A percentile compares a stretch with the other conserved stretches of the same genome.
phyloP scores from a whole-genome alignment of 2,888 invertebrate genomes.

The Himalopsyche japonica region DNA sequence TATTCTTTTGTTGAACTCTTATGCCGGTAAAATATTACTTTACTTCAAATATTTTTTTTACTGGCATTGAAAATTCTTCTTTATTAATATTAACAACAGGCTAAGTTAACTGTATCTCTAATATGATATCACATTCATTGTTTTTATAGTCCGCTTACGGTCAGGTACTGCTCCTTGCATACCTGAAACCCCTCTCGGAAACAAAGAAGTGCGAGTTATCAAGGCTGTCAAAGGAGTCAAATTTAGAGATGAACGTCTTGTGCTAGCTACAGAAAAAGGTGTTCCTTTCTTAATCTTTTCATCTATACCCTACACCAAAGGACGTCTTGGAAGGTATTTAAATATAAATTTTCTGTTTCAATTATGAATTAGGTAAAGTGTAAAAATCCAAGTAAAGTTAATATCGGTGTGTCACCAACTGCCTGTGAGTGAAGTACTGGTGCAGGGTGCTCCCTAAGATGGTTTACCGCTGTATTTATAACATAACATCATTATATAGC shows the following conservation, averaged over 20 bases:
- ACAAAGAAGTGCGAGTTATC: conserved; percentile 64
- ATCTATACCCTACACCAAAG: conserved; percentile 80
- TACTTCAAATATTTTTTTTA: too few relatives aligned
- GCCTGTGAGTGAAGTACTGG: too few relatives aligned
- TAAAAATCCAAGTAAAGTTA: too few relatives aligned
- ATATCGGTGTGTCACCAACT: too few relatives aligned
- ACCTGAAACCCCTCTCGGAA: conserved; percentile 57
- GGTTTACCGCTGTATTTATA: too few relatives aligned
- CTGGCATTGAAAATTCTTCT: too few relatives aligned
- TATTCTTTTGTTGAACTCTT: too few relatives aligned
- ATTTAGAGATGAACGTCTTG: conserved; percentile 79
- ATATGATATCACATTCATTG: conserved; percentile 5
- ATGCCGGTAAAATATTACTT: too few relatives aligned
- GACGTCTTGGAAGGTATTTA: conserved; percentile 64
- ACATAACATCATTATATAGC: too few relatives aligned
- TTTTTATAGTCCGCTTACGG: conserved; percentile 55
- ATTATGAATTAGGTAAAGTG: too few relatives aligned
- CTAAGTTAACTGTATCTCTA: not conserved
- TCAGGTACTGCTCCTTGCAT: conserved; percentile 57
- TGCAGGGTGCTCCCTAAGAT: too few relatives aligned
- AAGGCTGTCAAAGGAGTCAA: conserved; percentile 66
- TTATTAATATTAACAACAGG: too few relatives aligned
- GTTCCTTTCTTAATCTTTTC: conserved; percentile 87
- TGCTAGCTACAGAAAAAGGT: conserved; percentile 76
- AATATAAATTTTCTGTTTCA: not conserved